Percentiles rank a stretch among this genome's conserved stretches.
phyloP scores from a whole-genome alignment of 1,140 invertebrate species.

The Ladona fulva region DNA sequence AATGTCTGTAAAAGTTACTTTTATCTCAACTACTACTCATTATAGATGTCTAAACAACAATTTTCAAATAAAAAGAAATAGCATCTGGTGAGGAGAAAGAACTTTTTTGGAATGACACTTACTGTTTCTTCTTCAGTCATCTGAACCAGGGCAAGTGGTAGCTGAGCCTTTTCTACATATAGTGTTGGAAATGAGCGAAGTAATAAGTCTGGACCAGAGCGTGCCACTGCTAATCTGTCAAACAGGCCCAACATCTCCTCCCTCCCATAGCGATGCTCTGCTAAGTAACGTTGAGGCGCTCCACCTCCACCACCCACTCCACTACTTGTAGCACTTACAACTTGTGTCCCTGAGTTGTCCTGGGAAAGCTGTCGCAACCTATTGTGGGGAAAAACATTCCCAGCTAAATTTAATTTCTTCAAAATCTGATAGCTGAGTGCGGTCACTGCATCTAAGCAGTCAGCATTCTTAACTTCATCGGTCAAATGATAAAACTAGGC shows the following conservation, averaged over 20 bases:
- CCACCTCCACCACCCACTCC: slow-evolving; percentile 35
- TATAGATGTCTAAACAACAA: too few species aligned
- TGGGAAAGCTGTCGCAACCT: slow-evolving; percentile 6
- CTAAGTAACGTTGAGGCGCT: slow-evolving; percentile 44
- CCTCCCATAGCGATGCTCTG: slow-evolving; percentile 69
- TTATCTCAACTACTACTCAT: too few species aligned
- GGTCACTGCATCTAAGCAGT: too few species aligned
- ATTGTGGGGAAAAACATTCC: slow-evolving; percentile 12
- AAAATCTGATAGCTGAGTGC: too few species aligned
- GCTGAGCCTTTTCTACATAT: slow-evolving; percentile 63
- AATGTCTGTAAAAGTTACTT: too few species aligned
- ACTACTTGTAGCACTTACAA: slow-evolving; percentile 24
- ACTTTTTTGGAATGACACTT: slow-evolving; percentile 24
- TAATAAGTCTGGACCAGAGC: neutral
- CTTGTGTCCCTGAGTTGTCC: neutral
- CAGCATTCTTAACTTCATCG: too few species aligned
- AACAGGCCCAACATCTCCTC: slow-evolving; percentile 84
- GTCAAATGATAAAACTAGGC: too few species aligned
- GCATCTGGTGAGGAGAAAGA: neutral
- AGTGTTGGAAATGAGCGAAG: slow-evolving; percentile 48
- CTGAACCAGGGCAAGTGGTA: slow-evolving; percentile 64
- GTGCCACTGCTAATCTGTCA: slow-evolving; percentile 41
- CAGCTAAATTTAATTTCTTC: neutral
- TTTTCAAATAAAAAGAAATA: neutral
- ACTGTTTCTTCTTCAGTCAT: slow-evolving; percentile 76